Evolutionary conservation across 2,797 vertebrate species (phyloP), one percentile per base, ranked within the genome.

Genomic region (Chiroxiphia lanceolata): DNA sequence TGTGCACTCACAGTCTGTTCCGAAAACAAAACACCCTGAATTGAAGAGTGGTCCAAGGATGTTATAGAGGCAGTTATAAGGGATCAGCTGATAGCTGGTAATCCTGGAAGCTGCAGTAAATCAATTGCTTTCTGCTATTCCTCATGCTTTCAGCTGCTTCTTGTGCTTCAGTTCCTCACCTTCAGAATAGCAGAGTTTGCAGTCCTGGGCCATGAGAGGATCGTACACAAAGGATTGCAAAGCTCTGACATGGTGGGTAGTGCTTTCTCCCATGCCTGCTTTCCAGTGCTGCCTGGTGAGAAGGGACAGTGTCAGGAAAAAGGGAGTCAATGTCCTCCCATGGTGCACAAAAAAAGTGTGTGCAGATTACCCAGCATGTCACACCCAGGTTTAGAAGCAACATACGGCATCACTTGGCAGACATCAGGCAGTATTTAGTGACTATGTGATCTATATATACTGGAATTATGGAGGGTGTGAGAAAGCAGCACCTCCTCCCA

Each of bases 371-470:
- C 78, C 88, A 92, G 87, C 82, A 44, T 29, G 11, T 95, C 93
- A 91, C 95, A 93, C 51, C 94, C 86, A 70, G 84, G 67, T 90
- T 94, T 90, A 72, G 92, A 87, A 95, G 96, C 78, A 91, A 50
- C 96, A 95, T 83, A 96, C 33, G 82, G 95, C 81, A 63, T 59
- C 69, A 23, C 72, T 71, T 96, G 94, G 89, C 96, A 96, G 95
- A 88, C 75, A 59, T 26, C 3, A 81, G 90, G 93, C 91, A 89
- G 68, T 91, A 89, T 91, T 94, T 95, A 92, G 94, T 94, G 92
- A 93, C 72, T 90, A 67, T 0, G 3, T 15, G 20, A 89, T 87
- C 93, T 97, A 89, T 89, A 94, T 94, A 92, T 96, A 94, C 87
- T 84, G 85, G 92, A 83, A 86, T 84, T 97, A 81, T 0, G 3